Evolutionary conservation across 1,140 invertebrate species (phyloP).

Genomic region (Pseudomyrmex flavicornis): DNA sequence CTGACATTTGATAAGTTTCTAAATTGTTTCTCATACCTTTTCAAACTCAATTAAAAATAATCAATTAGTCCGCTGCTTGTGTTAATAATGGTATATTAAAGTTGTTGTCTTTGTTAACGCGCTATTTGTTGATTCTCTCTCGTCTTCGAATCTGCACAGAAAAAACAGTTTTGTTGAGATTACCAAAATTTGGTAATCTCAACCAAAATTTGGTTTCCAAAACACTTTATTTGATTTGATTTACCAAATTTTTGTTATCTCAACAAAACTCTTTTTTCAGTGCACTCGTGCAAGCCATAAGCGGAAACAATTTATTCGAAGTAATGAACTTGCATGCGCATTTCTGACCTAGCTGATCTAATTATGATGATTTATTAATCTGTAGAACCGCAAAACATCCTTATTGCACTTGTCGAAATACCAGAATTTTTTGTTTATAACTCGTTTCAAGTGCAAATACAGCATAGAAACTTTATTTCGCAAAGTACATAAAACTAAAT

Average conservation of each 20-base stretch:
- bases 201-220: no score
- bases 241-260: no score
- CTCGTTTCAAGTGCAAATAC: no score
- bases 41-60: not conserved
- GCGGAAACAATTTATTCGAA: not conserved
- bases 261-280: no score
- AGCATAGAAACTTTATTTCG: no score
- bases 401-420: not conserved
- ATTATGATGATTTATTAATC: slow-evolving; percentile 6
- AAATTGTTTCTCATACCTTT: not conserved
- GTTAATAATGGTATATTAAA: not conserved
- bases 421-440: not conserved
- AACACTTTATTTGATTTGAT: no score
- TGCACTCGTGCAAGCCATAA: not conserved
- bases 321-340: not conserved
- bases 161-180: no score
- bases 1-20: no score
- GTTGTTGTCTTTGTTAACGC: not conserved
- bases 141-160: not conserved
- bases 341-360: not conserved
- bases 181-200: no score
- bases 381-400: not conserved
- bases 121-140: slow-evolving; percentile 3
- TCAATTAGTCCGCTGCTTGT: not conserved
- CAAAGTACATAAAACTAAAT: not conserved